These are phyloP conservation scores for Brenthis ino DNA, from an alignment of 2,888 invertebrate genomes.

Conservation along the genomic window DNA sequence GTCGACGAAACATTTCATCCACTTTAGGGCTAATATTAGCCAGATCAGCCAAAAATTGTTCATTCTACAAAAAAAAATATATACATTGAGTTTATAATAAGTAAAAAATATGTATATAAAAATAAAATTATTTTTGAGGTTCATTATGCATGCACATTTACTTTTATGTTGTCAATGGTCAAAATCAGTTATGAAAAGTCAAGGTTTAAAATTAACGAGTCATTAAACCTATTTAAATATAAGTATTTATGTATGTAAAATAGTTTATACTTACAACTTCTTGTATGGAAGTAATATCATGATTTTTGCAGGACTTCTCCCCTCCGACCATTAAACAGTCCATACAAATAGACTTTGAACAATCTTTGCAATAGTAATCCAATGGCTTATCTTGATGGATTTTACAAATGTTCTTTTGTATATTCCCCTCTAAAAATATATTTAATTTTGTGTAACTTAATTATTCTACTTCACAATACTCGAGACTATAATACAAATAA, in stretches of 20 bases:
- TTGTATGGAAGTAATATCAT: conserved; percentile 62
- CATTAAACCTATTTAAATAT: too few relatives aligned
- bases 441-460: not conserved
- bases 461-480: not conserved
- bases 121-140: too few relatives aligned
- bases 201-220: too few relatives aligned
- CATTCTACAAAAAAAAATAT: conserved; percentile 59
- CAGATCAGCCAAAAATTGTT: conserved; percentile 56
- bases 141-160: not conserved
- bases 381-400: conserved; percentile 60
- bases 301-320: conserved; percentile 71
- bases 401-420: conserved; percentile 53
- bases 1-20: conserved; percentile 65
- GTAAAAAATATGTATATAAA: too few relatives aligned
- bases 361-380: conserved; percentile 71
- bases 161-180: not conserved
- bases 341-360: conserved; percentile 67
- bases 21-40: conserved; percentile 60
- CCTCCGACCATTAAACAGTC: conserved; percentile 73
- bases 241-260: too few relatives aligned
- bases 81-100: not conserved
- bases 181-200: too few relatives aligned
- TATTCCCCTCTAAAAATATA: conserved; percentile 45
- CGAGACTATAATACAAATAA: not conserved
- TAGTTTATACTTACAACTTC: conserved; percentile 60